Percentiles rank a stretch among this genome's conserved stretches.
phyloP scores from a whole-genome alignment of 2,888 invertebrate genomes.

The Achlya flavicornis region DNA sequence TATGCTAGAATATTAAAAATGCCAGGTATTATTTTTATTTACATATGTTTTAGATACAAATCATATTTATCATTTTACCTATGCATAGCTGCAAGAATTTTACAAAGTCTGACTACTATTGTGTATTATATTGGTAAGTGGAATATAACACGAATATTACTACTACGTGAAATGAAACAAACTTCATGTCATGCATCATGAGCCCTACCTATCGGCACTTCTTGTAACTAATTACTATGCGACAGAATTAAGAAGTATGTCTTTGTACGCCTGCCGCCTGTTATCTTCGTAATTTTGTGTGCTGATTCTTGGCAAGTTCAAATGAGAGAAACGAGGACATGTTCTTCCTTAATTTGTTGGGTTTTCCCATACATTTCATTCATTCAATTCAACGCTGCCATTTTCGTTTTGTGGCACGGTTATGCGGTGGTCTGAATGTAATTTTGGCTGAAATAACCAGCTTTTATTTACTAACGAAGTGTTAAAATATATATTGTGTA shows the following conservation, averaged over 20 bases:
- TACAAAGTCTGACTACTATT: no score
- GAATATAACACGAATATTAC: background rate
- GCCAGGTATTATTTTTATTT: no score
- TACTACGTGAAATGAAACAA: background rate
- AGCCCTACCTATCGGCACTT: constrained; percentile 23
- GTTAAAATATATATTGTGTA: constrained; percentile 51
- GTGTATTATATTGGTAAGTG: no score
- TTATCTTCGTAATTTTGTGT: background rate
- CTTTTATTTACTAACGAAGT: constrained; percentile 54
- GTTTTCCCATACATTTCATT: constrained; percentile 51
- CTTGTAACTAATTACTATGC: constrained; percentile 28
- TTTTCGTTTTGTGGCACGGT: constrained; percentile 83
- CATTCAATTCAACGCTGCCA: constrained; percentile 73
- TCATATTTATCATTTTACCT: no score
- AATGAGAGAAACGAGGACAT: constrained; percentile 12
- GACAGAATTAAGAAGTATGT: constrained; percentile 19
- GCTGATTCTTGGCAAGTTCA: background rate
- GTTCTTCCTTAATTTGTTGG: constrained; percentile 31
- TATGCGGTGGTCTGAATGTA: constrained; percentile 70
- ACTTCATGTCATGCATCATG: constrained; percentile 7
- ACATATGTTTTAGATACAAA: no score
- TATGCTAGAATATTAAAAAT: no score
- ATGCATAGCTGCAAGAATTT: no score
- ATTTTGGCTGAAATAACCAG: constrained; percentile 54
- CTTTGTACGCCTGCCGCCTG: constrained; percentile 7